Base-by-base conservation (phyloP, 1,140 invertebrate genomes). In the Gonatopus flavifemur region DNA sequence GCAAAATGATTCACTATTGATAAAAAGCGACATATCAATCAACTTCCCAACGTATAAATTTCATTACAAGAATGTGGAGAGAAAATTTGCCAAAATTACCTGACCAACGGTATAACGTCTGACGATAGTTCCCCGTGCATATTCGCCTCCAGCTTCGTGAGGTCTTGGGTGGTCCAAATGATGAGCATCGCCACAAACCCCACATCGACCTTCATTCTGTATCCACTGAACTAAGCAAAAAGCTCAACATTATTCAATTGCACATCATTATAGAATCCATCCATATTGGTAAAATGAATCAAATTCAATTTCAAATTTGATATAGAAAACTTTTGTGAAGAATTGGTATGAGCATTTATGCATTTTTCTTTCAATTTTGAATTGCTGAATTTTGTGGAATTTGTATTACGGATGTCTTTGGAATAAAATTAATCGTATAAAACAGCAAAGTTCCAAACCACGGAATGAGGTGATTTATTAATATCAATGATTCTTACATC, bases 111-210 rank as follows among this genome's bases (percentile, higher is more conserved):
- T 85, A 71, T 94, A 96, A 52, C 86, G 87, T 20, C 87, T 78
- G 1, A 85, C 85, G 25, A 94, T 90, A 32, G 93, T 90, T 3
- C 91, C 92, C 69, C 90, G 91, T 9, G 87, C 91, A 59, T 83
- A 96, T 63, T 86, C 82, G 3, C 93, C 93, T 2, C 93, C 92
- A 1, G 89, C 88, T 77, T 96, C 94, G 64, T 96, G 92, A 1
- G 88, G 86, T 22, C 93, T 77, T 0, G 92, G 92, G 12, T 77
- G 68, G 9, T 83, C 71, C 1, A 88, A 69, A 43, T 91, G 84
- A 64, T 85, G 89, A 3, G 90, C 83, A 74, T 96, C 94, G 0
- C 94, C 94, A 68, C 93, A 96, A 13, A 93, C 78, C 0, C 94
- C 94, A 66, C 94, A 96, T 53, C 84, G 84, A 0, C 93, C 94